Conservation (phyloP, 1,140 invertebrate genomes). For the Vollenhovia emeryi region DNA sequence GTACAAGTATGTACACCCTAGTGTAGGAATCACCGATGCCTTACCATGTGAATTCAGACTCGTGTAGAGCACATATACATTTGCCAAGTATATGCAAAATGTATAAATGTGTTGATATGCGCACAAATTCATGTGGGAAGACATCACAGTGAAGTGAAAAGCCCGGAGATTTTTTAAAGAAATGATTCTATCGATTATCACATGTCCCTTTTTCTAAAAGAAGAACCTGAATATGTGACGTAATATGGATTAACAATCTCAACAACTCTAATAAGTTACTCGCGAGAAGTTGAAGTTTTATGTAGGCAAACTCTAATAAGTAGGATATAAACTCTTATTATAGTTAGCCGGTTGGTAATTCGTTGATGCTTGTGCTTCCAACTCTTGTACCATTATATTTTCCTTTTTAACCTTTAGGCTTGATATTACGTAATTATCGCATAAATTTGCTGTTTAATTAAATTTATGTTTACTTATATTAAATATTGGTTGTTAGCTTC, state of each 20-base stretch:
- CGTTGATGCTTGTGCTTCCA: background rate
- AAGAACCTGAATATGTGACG: background rate
- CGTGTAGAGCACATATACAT: too few relatives aligned
- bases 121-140: too few relatives aligned
- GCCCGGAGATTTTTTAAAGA: background rate
- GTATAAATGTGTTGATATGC: too few relatives aligned
- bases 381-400: background rate
- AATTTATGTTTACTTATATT: background rate
- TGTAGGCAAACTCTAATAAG: conserved; percentile 27
- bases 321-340: conserved; percentile 40
- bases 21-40: too few relatives aligned
- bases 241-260: conserved; percentile 21
- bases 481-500: background rate
- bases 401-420: background rate
- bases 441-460: background rate
- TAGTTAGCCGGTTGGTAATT: conserved; percentile 17
- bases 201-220: background rate
- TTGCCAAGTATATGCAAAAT: too few relatives aligned
- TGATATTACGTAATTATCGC: background rate
- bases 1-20: background rate
- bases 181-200: background rate
- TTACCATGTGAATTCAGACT: too few relatives aligned
- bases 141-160: too few relatives aligned
- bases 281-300: conserved; percentile 35
- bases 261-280: conserved; percentile 8